Evolutionary conservation across 2,797 vertebrate genomes (phyloP).

Genomic region (Tragelaphus eurycerus): DNA sequence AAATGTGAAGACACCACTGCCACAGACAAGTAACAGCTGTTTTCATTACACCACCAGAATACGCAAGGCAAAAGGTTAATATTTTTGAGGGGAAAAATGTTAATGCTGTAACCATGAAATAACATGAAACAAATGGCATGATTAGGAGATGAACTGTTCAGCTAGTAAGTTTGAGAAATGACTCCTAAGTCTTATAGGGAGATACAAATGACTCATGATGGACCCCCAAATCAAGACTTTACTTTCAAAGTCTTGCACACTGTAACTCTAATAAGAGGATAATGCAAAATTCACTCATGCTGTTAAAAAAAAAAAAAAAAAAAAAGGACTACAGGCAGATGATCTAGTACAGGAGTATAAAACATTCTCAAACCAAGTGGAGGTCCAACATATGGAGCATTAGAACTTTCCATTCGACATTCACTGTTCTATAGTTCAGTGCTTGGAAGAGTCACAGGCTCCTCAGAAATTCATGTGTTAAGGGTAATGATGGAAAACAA

Average conservation of each 20-base stretch:
- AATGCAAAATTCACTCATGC: slow-evolving; percentile 21
- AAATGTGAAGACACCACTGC: slow-evolving; percentile 75
- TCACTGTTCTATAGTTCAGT: not conserved
- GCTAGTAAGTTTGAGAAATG: slow-evolving; percentile 63
- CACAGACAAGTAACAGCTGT: slow-evolving; percentile 81
- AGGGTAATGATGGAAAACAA: slow-evolving; percentile 62
- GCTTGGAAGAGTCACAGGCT: not conserved
- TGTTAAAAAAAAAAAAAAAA: not conserved
- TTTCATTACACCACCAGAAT: slow-evolving; percentile 79
- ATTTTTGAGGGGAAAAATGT: slow-evolving; percentile 70
- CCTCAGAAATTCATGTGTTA: slow-evolving; percentile 47
- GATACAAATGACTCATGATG: not conserved
- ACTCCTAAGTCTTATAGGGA: not conserved
- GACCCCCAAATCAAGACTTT: not conserved
- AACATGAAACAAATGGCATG: slow-evolving; percentile 51
- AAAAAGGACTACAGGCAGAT: not conserved
- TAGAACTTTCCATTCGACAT: not conserved
- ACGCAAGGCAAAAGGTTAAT: slow-evolving; percentile 75
- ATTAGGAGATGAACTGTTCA: slow-evolving; percentile 54
- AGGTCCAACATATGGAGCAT: not conserved
- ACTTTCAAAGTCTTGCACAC: slow-evolving; percentile 39
- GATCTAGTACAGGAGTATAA: not conserved
- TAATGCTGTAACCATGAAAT: slow-evolving; percentile 47
- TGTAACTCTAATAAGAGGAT: not conserved
- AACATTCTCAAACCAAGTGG: not conserved